phyloP scores from a whole-genome alignment of 2,797 vertebrate genomes.

The Gila robusta region DNA sequence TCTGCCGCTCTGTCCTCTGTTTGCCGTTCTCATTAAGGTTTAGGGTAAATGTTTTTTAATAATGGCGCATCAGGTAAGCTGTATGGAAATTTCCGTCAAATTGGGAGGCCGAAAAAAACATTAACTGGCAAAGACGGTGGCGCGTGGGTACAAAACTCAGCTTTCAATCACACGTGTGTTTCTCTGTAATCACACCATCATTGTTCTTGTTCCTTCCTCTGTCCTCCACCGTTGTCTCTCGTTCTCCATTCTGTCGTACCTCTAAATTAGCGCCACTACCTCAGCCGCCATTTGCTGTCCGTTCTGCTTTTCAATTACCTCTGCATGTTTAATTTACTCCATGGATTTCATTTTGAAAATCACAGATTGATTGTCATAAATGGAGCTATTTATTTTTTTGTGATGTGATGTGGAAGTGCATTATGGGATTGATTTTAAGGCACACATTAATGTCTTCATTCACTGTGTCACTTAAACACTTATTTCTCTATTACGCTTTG shows the following conservation, averaged over 20 bases:
- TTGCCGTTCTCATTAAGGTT: slow-evolving; percentile 69
- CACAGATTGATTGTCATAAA: slow-evolving; percentile 55
- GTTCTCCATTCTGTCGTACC: slow-evolving; percentile 28
- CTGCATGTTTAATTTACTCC: slow-evolving; percentile 57
- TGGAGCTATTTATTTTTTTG: slow-evolving; percentile 54
- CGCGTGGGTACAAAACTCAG: slow-evolving; percentile 39
- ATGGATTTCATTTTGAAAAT: slow-evolving; percentile 53
- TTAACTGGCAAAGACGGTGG: slow-evolving; percentile 32
- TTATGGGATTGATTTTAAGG: slow-evolving; percentile 55
- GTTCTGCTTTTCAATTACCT: slow-evolving; percentile 55
- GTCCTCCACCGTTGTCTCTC: slow-evolving; percentile 29
- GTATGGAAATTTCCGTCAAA: slow-evolving; percentile 67
- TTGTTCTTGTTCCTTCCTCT: slow-evolving; percentile 47
- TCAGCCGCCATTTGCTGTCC: neutral
- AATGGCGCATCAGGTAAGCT: slow-evolving; percentile 63
- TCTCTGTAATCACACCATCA: slow-evolving; percentile 56
- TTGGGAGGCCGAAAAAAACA: slow-evolving; percentile 45
- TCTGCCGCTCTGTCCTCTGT: slow-evolving; percentile 62
- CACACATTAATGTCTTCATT: slow-evolving; percentile 48
- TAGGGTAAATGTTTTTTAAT: slow-evolving; percentile 68
- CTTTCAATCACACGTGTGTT: slow-evolving; percentile 52
- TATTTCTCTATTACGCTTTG: slow-evolving; percentile 26
- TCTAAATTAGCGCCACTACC: slow-evolving; percentile 36
- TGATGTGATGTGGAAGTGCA: slow-evolving; percentile 46
- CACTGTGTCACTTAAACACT: slow-evolving; percentile 50